Evolutionary conservation across 2,113 vertebrate genomes (phyloP).

Genomic region (Alexandromys fortis): DNA sequence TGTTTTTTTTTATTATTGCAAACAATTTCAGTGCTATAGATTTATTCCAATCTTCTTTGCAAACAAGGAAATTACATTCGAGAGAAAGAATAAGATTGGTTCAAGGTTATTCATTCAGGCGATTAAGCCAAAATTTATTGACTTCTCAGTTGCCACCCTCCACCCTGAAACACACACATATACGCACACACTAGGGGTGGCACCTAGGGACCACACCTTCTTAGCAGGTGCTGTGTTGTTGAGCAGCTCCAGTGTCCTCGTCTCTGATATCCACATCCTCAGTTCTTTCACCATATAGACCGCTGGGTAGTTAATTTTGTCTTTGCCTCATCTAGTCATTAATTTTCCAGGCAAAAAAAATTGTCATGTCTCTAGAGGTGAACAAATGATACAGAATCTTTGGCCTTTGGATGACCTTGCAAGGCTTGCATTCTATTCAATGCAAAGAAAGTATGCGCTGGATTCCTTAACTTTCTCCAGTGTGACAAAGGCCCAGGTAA

Average conservation of each 20-base stretch:
- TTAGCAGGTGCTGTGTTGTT: not conserved
- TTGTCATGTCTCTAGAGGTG: not conserved
- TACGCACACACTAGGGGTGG: not conserved
- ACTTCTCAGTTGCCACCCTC: not conserved
- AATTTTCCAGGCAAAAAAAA: slow-evolving; percentile 30
- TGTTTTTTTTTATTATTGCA: not conserved
- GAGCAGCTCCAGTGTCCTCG: not conserved
- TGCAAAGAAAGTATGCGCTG: not conserved
- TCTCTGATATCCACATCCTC: not conserved
- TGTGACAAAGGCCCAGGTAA: not conserved
- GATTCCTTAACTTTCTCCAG: not conserved
- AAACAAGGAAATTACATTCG: slow-evolving; percentile 21
- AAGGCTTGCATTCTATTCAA: slow-evolving; percentile 18
- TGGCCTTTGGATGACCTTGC: not conserved
- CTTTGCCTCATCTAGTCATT: slow-evolving; percentile 22
- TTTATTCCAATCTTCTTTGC: slow-evolving; percentile 17
- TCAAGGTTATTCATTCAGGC: not conserved
- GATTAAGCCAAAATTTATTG: not conserved
- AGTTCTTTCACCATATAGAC: slow-evolving; percentile 2
- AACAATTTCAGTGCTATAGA: slow-evolving; percentile 10
- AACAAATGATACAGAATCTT: slow-evolving; percentile 4
- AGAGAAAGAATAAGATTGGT: not conserved
- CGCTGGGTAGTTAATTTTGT: not conserved
- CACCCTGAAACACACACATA: not conserved
- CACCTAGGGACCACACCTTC: not conserved